Conservation (phyloP, 2,888 invertebrate species). For the Sphaerophoria taeniata region DNA sequence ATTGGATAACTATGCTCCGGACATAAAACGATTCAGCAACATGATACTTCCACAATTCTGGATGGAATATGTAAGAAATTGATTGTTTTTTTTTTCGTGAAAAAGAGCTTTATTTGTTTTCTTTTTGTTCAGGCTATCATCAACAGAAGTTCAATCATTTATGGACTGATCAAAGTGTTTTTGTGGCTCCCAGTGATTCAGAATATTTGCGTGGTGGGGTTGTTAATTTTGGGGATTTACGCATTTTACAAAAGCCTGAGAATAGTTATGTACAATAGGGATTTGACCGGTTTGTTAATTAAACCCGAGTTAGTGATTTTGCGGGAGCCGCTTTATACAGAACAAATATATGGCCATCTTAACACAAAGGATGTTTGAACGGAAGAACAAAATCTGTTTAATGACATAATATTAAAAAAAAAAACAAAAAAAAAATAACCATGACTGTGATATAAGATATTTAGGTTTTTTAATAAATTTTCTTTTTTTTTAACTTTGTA, state of each 20-base stretch:
- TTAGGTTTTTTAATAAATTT: too few relatives aligned
- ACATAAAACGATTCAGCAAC: conserved; percentile 83
- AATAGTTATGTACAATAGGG: not conserved
- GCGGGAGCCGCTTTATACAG: conserved; percentile 22
- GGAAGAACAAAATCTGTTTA: not conserved
- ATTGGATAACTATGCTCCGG: conserved; percentile 78
- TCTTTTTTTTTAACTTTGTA: too few relatives aligned
- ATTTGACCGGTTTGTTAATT: not conserved
- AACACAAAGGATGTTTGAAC: not conserved
- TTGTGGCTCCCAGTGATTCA: conserved; percentile 48
- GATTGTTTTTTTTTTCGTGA: too few relatives aligned
- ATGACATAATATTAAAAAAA: too few relatives aligned
- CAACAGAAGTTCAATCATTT: conserved; percentile 42
- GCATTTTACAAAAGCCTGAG: conserved; percentile 29
- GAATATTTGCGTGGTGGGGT: not conserved
- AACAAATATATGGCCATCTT: not conserved
- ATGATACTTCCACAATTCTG: conserved; percentile 86
- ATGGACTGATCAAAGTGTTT: conserved; percentile 18
- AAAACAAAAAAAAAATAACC: too few relatives aligned
- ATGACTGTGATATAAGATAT: too few relatives aligned
- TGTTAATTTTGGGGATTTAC: conserved; percentile 31
- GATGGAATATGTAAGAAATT: conserved; percentile 88
- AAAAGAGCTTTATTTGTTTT: not conserved
- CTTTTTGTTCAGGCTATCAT: conserved; percentile 46
- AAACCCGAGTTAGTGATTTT: conserved; percentile 2